Conservation (phyloP, 2,113 vertebrate species). For the Choloepus hoffmanni region DNA sequence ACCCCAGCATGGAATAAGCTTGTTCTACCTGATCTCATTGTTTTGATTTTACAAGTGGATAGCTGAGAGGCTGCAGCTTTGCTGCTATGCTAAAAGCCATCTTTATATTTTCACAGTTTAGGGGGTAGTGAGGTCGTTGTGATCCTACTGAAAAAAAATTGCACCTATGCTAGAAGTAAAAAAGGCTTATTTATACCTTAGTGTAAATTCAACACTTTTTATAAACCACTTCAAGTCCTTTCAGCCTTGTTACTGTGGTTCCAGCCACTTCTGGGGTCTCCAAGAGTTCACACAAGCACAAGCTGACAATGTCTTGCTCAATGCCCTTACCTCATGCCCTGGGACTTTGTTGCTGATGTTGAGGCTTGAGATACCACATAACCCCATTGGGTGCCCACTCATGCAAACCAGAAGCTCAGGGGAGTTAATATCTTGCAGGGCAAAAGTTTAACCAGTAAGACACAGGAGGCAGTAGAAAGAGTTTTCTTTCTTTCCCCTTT, state of each 20-base stretch:
- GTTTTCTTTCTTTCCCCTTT: background rate
- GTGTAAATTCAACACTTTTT: background rate
- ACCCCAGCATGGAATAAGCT: background rate
- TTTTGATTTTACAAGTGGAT: background rate
- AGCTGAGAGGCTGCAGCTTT: background rate
- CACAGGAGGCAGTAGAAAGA: background rate
- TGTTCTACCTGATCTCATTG: background rate
- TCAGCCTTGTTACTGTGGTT: background rate
- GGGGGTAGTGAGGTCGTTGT: background rate
- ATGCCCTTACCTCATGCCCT: background rate
- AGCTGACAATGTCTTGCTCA: background rate
- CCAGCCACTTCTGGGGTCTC: background rate
- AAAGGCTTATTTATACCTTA: background rate
- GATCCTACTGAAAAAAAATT: background rate
- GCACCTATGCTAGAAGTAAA: background rate
- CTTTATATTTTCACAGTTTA: background rate
- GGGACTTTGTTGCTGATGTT: background rate
- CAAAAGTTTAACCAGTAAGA: background rate
- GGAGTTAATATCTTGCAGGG: background rate
- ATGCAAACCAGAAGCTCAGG: background rate
- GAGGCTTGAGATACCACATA: background rate
- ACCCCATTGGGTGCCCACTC: fast-evolving
- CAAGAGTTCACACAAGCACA: background rate
- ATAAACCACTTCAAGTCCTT: background rate
- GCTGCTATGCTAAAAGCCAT: background rate